These are phyloP conservation scores for Neofelis nebulosa DNA, from an alignment of 2,113 vertebrate genomes.

Conservation along the genomic window DNA sequence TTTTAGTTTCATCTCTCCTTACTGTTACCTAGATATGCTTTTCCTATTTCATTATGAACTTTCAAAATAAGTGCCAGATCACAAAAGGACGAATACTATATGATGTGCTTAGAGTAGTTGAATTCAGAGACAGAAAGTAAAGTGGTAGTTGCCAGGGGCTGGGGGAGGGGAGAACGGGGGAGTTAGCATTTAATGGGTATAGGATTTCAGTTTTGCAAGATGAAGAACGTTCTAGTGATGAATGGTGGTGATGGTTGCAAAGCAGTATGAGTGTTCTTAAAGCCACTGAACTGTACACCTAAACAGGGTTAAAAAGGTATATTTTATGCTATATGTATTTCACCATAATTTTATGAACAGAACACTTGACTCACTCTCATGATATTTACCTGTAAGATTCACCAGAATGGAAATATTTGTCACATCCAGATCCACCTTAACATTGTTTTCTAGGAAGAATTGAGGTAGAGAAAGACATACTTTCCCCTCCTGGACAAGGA, in stretches of 20 bases:
- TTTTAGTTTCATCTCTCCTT: background rate
- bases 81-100: background rate
- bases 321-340: background rate
- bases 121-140: background rate
- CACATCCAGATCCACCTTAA: background rate
- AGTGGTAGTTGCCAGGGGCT: background rate
- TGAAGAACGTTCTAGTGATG: background rate
- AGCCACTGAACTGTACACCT: background rate
- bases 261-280: background rate
- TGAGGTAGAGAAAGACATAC: background rate
- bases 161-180: rapidly evolving
- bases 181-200: background rate
- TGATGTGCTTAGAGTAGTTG: background rate
- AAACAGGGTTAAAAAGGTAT: background rate
- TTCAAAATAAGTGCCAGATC: background rate
- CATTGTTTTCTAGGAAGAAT: background rate
- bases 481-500: background rate
- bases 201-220: background rate
- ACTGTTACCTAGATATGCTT: background rate
- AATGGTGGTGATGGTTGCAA: background rate
- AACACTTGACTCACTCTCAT: background rate
- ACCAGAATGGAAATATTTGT: background rate
- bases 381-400: background rate
- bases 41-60: background rate
- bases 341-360: background rate